Evolutionary conservation across 2,113 vertebrate genomes (phyloP).

Genomic region (Acinonyx jubatus): DNA sequence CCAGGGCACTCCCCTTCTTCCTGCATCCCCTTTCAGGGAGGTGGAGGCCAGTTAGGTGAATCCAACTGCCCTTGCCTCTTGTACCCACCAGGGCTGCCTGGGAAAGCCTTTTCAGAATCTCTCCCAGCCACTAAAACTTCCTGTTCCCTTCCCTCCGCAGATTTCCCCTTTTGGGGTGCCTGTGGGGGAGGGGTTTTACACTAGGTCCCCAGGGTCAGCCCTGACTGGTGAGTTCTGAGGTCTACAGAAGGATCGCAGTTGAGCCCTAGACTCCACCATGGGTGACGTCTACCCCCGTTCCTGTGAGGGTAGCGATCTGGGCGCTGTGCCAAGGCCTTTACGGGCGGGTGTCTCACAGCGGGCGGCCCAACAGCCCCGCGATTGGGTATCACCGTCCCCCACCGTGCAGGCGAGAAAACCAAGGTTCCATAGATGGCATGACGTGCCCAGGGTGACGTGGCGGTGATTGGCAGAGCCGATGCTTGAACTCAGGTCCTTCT

Average conservation of each 20-base stretch:
- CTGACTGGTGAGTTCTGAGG: background rate
- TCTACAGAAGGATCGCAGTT: background rate
- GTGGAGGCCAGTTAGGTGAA: background rate
- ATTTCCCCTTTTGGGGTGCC: background rate
- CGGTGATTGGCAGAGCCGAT: background rate
- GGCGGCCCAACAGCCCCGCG: fast-evolving
- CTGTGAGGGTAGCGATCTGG: fast-evolving
- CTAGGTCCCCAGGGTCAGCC: background rate
- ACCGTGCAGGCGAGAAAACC: background rate
- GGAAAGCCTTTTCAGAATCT: background rate
- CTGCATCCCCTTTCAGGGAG: background rate
- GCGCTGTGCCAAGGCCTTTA: background rate
- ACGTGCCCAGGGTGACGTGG: background rate
- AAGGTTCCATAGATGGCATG: background rate
- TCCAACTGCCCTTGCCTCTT: background rate
- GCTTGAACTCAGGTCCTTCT: background rate
- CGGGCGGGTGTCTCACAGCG: fast-evolving
- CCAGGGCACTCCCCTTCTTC: background rate
- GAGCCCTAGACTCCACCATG: background rate
- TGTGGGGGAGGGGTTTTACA: background rate
- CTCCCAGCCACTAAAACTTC: background rate
- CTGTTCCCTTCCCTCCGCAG: background rate
- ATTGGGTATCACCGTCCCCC: background rate
- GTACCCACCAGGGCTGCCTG: background rate
- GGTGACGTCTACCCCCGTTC: fast-evolving